phyloP scores from a whole-genome alignment of 2,888 invertebrate species.

The Mesoligia furuncula region DNA sequence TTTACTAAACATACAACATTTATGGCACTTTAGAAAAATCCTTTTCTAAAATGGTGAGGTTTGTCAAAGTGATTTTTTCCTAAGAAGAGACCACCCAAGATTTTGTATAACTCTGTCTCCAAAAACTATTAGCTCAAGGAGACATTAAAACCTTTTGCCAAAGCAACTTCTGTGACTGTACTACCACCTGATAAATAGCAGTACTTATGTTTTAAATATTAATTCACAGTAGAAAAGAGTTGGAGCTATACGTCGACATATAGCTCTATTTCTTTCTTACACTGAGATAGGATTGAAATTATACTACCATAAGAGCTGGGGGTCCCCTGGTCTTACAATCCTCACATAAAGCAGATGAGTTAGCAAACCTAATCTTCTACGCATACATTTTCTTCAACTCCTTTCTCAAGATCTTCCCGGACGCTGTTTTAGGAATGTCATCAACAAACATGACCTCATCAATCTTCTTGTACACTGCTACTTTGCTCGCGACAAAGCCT shows the following conservation, averaged over 20 bases:
- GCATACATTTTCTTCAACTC: conserved; percentile 90
- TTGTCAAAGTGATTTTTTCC: conserved; percentile 29
- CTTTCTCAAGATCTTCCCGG: conserved; percentile 95
- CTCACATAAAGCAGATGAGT: neutral
- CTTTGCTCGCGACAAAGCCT: conserved; percentile 92
- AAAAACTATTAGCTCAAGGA: neutral
- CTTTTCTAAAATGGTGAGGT: neutral
- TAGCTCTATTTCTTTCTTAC: too few relatives aligned
- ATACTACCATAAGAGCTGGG: neutral
- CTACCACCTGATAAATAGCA: too few relatives aligned
- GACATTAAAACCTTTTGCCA: conserved; percentile 1
- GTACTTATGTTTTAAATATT: too few relatives aligned
- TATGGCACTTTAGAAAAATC: conserved; percentile 9
- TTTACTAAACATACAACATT: conserved; percentile 1
- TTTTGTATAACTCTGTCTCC: neutral
- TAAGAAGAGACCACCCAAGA: conserved; percentile 32
- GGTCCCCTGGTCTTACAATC: neutral
- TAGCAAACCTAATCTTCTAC: conserved; percentile 23
- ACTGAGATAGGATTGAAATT: neutral
- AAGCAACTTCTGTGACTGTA: neutral
- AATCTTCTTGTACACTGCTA: conserved; percentile 94
- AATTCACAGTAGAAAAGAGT: too few relatives aligned
- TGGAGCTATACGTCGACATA: too few relatives aligned
- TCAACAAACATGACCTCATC: conserved; percentile 92
- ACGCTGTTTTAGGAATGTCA: conserved; percentile 93